Evolutionary conservation across 2,113 vertebrate species (phyloP).

Genomic region (Ceyx cyanopectus): DNA sequence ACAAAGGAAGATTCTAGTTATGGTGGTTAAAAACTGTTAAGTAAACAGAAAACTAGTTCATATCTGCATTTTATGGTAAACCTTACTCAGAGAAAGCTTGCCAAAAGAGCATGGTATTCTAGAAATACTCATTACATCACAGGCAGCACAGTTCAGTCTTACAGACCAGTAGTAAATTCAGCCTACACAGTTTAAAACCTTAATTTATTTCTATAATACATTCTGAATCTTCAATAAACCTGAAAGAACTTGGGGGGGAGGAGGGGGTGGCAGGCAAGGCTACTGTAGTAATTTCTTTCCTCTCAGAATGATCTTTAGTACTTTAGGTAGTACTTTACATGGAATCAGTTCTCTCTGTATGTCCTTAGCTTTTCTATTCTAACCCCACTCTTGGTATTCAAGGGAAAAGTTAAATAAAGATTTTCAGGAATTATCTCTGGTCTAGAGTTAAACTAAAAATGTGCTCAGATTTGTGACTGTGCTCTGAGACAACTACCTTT

Average conservation of each 20-base stretch:
- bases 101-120: not conserved
- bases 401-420: not conserved
- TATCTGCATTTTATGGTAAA: not conserved
- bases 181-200: not conserved
- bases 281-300: not conserved
- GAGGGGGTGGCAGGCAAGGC: not conserved
- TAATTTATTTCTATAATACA: not conserved
- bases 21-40: not conserved
- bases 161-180: not conserved
- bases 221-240: not conserved
- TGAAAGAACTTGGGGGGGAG: not conserved
- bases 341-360: not conserved
- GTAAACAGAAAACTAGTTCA: not conserved
- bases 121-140: not conserved
- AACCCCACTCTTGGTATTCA: not conserved
- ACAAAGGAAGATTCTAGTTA: not conserved
- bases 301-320: not conserved
- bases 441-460: not conserved
- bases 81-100: not conserved
- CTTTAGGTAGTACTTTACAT: not conserved
- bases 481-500: not conserved
- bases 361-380: not conserved
- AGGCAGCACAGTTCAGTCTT: not conserved
- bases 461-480: not conserved
- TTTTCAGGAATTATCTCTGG: not conserved